Evolutionary conservation across 2,888 invertebrate genomes (phyloP).

Genomic region (Frankliniella fusca): DNA sequence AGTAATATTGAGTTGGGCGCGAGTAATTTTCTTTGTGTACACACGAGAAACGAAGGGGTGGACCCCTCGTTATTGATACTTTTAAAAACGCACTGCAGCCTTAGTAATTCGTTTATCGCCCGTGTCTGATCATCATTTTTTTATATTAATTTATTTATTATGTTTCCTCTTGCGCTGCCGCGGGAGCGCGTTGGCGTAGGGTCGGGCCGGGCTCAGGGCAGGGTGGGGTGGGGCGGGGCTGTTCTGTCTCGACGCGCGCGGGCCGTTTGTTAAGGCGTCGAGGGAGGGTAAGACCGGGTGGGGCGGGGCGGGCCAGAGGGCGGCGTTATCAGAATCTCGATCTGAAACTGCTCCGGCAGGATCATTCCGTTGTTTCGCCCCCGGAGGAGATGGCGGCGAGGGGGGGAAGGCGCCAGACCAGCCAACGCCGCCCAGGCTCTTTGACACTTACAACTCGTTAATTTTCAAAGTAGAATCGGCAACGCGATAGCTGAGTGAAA

Average conservation of each 20-base stretch:
- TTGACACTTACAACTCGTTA: not conserved
- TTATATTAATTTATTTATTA: too few species aligned
- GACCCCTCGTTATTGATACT: too few species aligned
- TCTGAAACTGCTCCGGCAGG: slow-evolving; percentile 3
- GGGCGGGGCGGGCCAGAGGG: not conserved
- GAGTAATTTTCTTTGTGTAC: too few species aligned
- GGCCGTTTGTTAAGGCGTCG: too few species aligned
- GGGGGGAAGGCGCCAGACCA: not conserved
- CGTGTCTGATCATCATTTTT: too few species aligned
- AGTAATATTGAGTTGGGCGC: too few species aligned
- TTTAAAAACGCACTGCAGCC: too few species aligned
- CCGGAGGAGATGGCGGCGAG: not conserved
- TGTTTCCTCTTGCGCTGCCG: too few species aligned
- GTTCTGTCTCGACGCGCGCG: not conserved
- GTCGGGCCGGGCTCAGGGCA: not conserved
- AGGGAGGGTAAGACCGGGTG: too few species aligned
- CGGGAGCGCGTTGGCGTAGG: not conserved
- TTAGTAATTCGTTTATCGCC: too few species aligned
- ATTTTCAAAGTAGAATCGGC: too few species aligned
- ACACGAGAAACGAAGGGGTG: too few species aligned
- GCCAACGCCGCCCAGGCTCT: not conserved
- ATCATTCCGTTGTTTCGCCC: slow-evolving; percentile 24
- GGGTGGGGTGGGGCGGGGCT: not conserved
- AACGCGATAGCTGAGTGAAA: not conserved
- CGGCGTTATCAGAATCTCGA: slow-evolving; percentile 1